Base-by-base conservation (phyloP, 2,888 invertebrate genomes). In the Trilocha varians region DNA sequence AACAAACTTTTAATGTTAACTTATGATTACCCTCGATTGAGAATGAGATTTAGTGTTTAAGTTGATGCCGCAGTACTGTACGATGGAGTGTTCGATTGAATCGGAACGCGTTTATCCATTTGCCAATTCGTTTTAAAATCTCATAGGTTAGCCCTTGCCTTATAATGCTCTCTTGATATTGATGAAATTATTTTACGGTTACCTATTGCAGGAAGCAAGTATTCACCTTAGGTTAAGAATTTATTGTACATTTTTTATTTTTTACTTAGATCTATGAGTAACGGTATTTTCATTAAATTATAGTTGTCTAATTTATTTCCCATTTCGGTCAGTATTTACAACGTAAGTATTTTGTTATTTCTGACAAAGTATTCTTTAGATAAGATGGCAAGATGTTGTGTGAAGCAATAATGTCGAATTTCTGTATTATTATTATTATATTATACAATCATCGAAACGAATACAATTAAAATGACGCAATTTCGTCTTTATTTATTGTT, bases 301-400 rank as follows among this genome's bases (percentile, higher is more conserved):
- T 79, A 73, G 69, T 73, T 69, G 64, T 80, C 62, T 80, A 79
- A 79, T 78, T 85, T 82, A 82, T 85, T 82, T 80, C 82, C 76
- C 79, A 65, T 78, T 78, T 83, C 80, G 85, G 85, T 85, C 85
- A 85, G 85, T 85, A 85, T 85, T 85, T 83, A 78, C 74, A 69
- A 65, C 77, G 65, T 83, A 80, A 83, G 84, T 83, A 82, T 83
- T 82, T 77, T 74, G 68, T 69, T 49, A 55, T 62, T 67, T 71
- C 65, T 64, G 57, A 68, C 62, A 57, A 25, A 74, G 70, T 76
- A 74, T 77, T 74, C 69, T 62, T 67, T 65, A 59, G 60, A 63
- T 70, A 67, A 69, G 68, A 48, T 65, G 63, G 62, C 59, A 55
- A 64, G 51, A 63, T 64, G 60, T 65, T 57, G 60, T 57, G 58